These are phyloP conservation scores for Unio pictorum DNA, from an alignment of 2,888 invertebrate genomes.

Conservation along the genomic window DNA sequence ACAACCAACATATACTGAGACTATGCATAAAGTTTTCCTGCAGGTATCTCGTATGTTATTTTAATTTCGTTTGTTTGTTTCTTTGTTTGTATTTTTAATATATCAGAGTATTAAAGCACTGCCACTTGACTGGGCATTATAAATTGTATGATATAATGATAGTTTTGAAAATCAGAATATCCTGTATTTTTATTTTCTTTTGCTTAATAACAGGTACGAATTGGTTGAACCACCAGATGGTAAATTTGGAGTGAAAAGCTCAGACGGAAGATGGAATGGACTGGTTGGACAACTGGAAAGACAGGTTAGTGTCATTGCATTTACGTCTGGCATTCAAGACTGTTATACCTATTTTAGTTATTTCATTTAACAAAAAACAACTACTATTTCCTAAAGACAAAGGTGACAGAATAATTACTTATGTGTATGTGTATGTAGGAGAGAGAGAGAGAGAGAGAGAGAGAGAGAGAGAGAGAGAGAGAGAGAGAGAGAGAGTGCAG, in stretches of 20 bases:
- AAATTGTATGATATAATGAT: too few species aligned
- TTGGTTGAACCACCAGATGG: slow-evolving; percentile 22
- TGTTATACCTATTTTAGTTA: not conserved
- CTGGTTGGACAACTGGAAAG: slow-evolving; percentile 41
- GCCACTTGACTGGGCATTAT: too few species aligned
- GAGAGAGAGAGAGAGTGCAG: too few species aligned
- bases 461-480: too few species aligned
- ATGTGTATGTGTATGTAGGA: not conserved
- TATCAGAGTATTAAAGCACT: too few species aligned
- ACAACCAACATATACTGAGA: too few species aligned
- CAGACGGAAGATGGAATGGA: slow-evolving; percentile 38
- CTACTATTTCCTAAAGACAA: not conserved
- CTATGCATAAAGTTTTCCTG: too few species aligned
- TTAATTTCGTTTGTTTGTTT: too few species aligned
- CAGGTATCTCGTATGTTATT: too few species aligned
- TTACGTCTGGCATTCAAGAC: not conserved
- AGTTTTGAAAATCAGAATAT: too few species aligned
- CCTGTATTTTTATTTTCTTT: not conserved
- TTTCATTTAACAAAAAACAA: not conserved
- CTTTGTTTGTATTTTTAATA: too few species aligned
- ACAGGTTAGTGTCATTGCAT: slow-evolving; percentile 19
- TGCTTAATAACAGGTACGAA: slow-evolving; percentile 10
- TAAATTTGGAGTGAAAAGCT: slow-evolving; percentile 29
- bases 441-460: too few species aligned
- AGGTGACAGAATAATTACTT: not conserved